Conservation (phyloP, 2,113 vertebrate species). For the Menura novaehollandiae region DNA sequence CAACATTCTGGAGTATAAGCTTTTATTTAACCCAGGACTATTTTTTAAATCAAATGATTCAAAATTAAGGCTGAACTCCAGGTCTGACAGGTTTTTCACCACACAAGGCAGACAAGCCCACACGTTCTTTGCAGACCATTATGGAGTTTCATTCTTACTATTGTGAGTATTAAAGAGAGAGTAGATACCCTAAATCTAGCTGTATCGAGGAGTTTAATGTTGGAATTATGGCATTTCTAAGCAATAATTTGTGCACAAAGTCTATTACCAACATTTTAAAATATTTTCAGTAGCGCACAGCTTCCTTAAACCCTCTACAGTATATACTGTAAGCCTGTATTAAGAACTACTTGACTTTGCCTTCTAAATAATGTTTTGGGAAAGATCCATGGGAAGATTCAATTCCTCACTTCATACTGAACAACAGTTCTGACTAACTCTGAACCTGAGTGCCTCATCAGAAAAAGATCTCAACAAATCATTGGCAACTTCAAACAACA, state of each 20-base stretch:
- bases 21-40: background rate
- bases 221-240: background rate
- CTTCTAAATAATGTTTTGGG: background rate
- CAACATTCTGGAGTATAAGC: background rate
- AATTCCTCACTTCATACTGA: background rate
- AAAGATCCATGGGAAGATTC: background rate
- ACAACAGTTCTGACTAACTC: background rate
- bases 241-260: background rate
- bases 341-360: constrained; percentile 10
- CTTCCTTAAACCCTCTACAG: constrained; percentile 1
- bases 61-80: constrained; percentile 32
- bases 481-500: background rate
- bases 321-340: background rate
- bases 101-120: background rate
- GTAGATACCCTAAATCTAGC: background rate
- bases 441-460: background rate
- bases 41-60: background rate
- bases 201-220: background rate
- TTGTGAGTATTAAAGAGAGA: background rate
- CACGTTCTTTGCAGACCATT: background rate
- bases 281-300: background rate
- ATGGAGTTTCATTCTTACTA: background rate
- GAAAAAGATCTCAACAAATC: background rate
- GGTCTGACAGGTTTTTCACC: background rate
- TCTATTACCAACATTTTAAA: background rate